Evolutionary conservation across 2,113 vertebrate genomes (phyloP).

Genomic region (Willisornis vidua): DNA sequence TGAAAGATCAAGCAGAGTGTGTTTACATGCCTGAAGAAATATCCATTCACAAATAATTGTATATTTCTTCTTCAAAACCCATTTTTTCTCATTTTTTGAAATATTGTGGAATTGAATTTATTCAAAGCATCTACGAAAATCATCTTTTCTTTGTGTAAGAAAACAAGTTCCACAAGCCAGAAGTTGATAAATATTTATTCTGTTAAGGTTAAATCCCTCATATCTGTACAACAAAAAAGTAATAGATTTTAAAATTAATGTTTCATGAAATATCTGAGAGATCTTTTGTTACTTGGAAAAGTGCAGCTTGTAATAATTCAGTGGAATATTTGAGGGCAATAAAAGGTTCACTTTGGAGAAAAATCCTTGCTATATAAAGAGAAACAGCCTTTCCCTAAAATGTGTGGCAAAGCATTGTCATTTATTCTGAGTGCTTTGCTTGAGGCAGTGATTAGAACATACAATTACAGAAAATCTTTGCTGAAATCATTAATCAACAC

Average conservation of each 20-base stretch:
- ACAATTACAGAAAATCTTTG: not conserved
- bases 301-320: not conserved
- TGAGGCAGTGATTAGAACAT: not conserved
- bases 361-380: not conserved
- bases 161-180: not conserved
- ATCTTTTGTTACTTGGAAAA: not conserved
- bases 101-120: not conserved
- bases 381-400: not conserved
- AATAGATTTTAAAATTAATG: not conserved
- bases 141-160: not conserved
- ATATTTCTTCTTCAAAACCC: not conserved
- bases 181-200: not conserved
- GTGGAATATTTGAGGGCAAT: not conserved
- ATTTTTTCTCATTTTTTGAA: fast-evolving
- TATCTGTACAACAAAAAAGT: not conserved
- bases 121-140: not conserved
- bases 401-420: not conserved
- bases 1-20: not conserved
- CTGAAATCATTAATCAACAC: not conserved
- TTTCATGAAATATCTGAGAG: not conserved
- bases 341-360: not conserved
- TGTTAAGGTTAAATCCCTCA: not conserved
- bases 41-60: not conserved
- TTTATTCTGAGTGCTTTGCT: not conserved
- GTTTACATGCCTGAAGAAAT: not conserved